phyloP scores from a whole-genome alignment of 2,113 vertebrate genomes.

The Circaetus cinerascens region DNA sequence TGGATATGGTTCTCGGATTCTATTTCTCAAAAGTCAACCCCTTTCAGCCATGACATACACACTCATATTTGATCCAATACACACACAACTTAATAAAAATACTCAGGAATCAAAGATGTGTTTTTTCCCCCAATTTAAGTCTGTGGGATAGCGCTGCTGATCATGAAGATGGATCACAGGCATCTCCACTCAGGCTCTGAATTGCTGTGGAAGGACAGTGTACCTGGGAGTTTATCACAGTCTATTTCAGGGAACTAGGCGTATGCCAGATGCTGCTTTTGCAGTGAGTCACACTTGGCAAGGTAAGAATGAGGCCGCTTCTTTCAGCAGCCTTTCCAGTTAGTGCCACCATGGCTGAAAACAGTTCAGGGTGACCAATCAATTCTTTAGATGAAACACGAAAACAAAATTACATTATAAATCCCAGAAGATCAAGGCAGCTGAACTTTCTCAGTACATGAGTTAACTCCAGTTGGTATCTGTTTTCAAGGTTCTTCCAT shows the following conservation, averaged over 20 bases:
- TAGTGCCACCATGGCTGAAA: not conserved
- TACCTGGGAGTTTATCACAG: not conserved
- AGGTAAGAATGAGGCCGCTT: not conserved
- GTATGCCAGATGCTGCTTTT: not conserved
- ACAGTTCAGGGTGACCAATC: not conserved
- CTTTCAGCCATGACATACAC: not conserved
- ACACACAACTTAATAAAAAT: not conserved
- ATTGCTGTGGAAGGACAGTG: not conserved
- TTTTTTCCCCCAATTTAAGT: not conserved
- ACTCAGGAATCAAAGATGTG: not conserved
- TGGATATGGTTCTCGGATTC: not conserved
- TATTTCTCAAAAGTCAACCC: not conserved
- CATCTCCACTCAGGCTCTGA: not conserved
- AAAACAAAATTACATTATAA: not conserved
- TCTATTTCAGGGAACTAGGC: not conserved
- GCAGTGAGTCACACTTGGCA: not conserved
- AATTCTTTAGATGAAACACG: not conserved
- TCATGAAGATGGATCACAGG: not conserved
- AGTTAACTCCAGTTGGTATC: not conserved
- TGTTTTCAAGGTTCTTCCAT: not conserved
- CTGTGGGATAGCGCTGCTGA: not conserved
- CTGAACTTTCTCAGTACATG: not conserved
- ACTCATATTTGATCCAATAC: not conserved
- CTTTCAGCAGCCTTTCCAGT: not conserved
- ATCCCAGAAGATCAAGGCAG: not conserved